These are phyloP conservation scores for Paramuricea clavata DNA, from an alignment of 92 coral and sea anemone genomes.

Conservation along the genomic window DNA sequence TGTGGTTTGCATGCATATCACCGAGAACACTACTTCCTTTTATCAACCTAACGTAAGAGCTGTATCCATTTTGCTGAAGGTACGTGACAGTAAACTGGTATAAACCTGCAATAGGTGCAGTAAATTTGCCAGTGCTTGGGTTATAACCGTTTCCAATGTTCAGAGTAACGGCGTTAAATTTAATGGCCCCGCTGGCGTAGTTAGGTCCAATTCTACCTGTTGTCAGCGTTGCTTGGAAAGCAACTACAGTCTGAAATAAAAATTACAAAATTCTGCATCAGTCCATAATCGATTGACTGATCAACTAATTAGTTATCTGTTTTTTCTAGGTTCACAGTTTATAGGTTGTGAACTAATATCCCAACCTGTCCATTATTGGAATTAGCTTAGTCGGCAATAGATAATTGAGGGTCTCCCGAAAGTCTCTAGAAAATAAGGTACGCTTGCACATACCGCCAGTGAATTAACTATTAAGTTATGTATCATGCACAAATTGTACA, in stretches of 20 bases:
- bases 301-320: too few relatives aligned
- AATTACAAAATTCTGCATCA: too few relatives aligned
- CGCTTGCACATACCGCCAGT: too few relatives aligned
- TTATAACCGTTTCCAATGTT: constrained; percentile 50
- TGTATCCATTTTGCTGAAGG: constrained; percentile 49
- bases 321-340: too few relatives aligned
- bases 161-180: constrained; percentile 44
- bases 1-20: constrained; percentile 53
- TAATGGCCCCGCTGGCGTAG: constrained; percentile 45
- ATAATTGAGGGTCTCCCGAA: too few relatives aligned
- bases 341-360: too few relatives aligned
- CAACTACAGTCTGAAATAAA: constrained; percentile 47
- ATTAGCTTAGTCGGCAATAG: too few relatives aligned
- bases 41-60: constrained; percentile 15
- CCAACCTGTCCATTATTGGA: too few relatives aligned
- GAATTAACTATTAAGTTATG: too few relatives aligned
- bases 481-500: too few relatives aligned
- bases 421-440: too few relatives aligned
- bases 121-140: constrained; percentile 48
- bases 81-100: constrained; percentile 48
- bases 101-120: constrained; percentile 52
- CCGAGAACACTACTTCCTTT: constrained; percentile 34
- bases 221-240: constrained; percentile 56
- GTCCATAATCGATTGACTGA: too few relatives aligned
- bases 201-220: constrained; percentile 53